Percentiles rank a stretch among this genome's conserved stretches.
These are phyloP conservation scores for Galerucella calmariensis DNA, from an alignment of 2,888 invertebrate species.

Conservation along the genomic window DNA sequence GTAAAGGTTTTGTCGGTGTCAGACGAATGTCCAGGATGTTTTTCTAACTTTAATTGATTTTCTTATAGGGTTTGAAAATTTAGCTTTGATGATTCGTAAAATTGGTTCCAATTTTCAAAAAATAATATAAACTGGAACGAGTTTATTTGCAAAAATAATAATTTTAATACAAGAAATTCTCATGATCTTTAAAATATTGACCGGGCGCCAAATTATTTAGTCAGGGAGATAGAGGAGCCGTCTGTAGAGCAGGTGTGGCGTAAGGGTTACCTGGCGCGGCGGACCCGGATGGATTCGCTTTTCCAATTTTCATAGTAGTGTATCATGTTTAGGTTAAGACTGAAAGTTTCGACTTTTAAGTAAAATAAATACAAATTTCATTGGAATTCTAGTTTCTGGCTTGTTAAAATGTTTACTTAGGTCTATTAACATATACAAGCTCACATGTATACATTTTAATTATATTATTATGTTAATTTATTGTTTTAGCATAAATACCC, in stretches of 20 bases:
- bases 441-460: neutral
- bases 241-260: no score
- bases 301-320: neutral
- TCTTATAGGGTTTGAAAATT: slow-evolving; percentile 19
- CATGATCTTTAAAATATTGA: no score
- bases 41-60: slow-evolving; percentile 42
- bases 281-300: no score
- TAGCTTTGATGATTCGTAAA: neutral
- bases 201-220: no score
- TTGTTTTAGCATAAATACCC: neutral
- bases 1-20: slow-evolving; percentile 48
- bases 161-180: no score
- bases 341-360: neutral
- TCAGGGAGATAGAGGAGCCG: no score
- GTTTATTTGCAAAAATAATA: no score
- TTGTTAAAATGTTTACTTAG: neutral
- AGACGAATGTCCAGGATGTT: slow-evolving; percentile 42
- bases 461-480: neutral
- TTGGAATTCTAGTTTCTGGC: neutral
- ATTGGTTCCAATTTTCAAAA: neutral
- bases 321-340: neutral
- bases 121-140: neutral
- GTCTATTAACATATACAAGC: neutral
- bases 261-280: no score
- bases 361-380: neutral